These are phyloP conservation scores for Heliconius charithonia DNA, from an alignment of 2,888 invertebrate species.

Conservation along the genomic window DNA sequence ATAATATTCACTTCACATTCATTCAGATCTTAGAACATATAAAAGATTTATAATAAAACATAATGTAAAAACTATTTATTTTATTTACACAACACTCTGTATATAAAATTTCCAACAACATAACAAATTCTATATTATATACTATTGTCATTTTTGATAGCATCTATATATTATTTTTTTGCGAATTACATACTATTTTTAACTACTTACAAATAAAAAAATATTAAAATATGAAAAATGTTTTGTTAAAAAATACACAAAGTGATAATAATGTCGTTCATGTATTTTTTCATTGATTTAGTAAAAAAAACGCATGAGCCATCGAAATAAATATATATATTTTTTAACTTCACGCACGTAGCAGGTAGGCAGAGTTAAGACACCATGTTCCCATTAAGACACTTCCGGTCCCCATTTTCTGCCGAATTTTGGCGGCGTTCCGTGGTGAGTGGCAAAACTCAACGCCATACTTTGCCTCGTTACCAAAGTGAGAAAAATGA, in stretches of 20 bases:
- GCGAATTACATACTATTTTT: background rate
- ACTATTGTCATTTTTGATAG: background rate
- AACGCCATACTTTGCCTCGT: too few species aligned
- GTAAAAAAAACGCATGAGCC: background rate
- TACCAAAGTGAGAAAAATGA: too few species aligned
- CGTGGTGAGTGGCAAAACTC: too few species aligned
- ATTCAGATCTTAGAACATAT: too few species aligned
- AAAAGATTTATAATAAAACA: background rate
- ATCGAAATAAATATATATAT: too few species aligned
- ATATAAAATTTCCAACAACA: constrained; percentile 10
- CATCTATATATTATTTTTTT: background rate
- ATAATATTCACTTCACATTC: too few species aligned
- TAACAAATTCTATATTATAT: background rate
- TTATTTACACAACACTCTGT: constrained; percentile 12
- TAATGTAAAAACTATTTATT: constrained; percentile 1
- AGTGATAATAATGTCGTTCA: too few species aligned
- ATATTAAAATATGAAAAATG: background rate
- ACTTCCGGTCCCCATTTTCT: too few species aligned
- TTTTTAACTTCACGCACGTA: too few species aligned
- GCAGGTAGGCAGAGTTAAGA: too few species aligned
- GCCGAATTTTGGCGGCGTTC: too few species aligned
- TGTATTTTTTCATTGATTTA: background rate
- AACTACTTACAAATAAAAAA: background rate
- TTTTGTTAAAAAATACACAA: background rate
- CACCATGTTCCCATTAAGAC: too few species aligned